A percentile compares a stretch with the other conserved stretches of the same genome.
Evolutionary conservation across 2,797 vertebrate species (phyloP).

Genomic region (Amphiprion clarkii): DNA sequence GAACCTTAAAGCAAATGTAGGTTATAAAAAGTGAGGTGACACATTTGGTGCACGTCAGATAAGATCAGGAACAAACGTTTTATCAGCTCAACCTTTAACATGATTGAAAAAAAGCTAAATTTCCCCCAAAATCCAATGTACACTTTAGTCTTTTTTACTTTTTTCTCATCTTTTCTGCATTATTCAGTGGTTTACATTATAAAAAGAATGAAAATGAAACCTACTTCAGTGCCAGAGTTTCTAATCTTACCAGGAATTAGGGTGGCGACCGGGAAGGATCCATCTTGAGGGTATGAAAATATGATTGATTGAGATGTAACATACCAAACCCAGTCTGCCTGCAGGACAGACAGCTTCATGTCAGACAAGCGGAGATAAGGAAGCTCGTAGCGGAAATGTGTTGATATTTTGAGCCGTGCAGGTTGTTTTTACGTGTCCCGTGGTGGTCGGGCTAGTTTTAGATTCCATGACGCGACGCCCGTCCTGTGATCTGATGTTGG

Average conservation of each 20-base stretch:
- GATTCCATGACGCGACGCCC: constrained; percentile 26
- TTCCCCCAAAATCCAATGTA: no score
- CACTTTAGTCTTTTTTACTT: no score
- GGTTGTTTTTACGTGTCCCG: constrained; percentile 29
- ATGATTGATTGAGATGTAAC: constrained; percentile 34
- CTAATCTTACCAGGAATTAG: constrained; percentile 27
- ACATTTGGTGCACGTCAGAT: not conserved
- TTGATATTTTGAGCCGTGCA: constrained; percentile 15
- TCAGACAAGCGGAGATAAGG: constrained; percentile 43
- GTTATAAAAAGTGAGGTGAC: constrained; percentile 28
- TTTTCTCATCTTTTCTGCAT: no score
- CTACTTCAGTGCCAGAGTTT: not conserved
- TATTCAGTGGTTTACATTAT: not conserved
- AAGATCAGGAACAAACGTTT: not conserved
- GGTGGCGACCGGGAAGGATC: not conserved
- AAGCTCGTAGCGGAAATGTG: not conserved
- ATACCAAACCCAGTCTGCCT: constrained; percentile 16
- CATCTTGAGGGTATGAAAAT: constrained; percentile 27
- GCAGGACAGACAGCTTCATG: constrained; percentile 57
- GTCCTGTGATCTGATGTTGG: constrained; percentile 38
- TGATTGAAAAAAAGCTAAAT: no score
- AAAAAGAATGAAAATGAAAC: not conserved
- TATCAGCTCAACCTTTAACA: not conserved
- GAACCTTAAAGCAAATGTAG: constrained; percentile 16
- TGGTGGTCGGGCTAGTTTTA: constrained; percentile 32